A percentile compares a stretch with the other conserved stretches of the same genome.
Evolutionary conservation across 2,797 vertebrate species (phyloP).

Genomic region (Semotilus atromaculatus): DNA sequence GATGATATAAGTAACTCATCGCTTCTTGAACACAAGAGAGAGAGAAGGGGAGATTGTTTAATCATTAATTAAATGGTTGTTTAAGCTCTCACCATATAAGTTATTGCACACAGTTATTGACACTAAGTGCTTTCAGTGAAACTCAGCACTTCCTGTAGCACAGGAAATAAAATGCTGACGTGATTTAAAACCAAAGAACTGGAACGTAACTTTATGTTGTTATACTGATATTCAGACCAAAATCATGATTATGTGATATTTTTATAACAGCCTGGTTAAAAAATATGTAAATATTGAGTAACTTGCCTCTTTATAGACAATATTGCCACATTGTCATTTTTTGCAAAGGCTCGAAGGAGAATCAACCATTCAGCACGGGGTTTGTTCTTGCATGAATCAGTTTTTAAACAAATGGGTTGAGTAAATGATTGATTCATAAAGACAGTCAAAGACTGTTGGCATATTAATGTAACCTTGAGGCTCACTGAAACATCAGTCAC

Average conservation of each 20-base stretch:
- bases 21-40: background rate
- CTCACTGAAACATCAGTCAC: background rate
- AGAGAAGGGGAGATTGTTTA: background rate
- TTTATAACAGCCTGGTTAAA: background rate
- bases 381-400: background rate
- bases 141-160: background rate
- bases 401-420: background rate
- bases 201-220: background rate
- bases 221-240: background rate
- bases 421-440: background rate
- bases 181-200: background rate
- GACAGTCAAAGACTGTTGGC: background rate
- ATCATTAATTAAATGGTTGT: background rate
- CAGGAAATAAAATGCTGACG: constrained; percentile 3
- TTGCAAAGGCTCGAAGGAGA: background rate
- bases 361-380: background rate
- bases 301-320: no score
- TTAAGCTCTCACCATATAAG: constrained; percentile 21
- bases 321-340: background rate
- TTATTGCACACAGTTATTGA: background rate
- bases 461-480: background rate
- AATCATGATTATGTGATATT: background rate
- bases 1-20: background rate
- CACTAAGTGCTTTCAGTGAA: background rate
- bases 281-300: background rate